Base-by-base conservation (phyloP, 2,797 vertebrate species). In the Monodelphis domestica region DNA sequence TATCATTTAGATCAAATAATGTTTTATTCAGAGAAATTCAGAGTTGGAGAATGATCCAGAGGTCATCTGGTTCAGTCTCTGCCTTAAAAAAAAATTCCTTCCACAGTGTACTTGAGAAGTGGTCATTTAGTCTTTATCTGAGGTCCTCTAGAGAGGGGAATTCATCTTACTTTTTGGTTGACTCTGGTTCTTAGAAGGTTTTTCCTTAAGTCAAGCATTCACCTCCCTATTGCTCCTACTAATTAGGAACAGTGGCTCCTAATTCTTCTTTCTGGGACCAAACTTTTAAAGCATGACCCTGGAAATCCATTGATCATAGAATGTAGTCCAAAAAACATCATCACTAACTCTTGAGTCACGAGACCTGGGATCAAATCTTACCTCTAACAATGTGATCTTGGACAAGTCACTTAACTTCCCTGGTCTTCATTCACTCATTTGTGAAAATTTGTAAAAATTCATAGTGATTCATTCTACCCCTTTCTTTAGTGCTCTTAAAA, bases 341-440 rank as follows among this genome's bases (percentile, higher is more conserved):
- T 1, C 30, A 6, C 29, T 15, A 30, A 55, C 21, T n/a, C 88
- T 53, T 56, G 50, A 38, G 24, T 63, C 52, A 57, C 21, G 6
- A 91, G 89, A 53, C 14, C 87, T 53, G 26, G 56, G 4, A 45
- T 88, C 59, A 70, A 4, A 56, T n/a, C 91, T 54, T 54, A 0
- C 57, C 91, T 54, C 93, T 88, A 89, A 10, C 87, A 78, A 24
- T 53, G 38, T 89, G 45, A 89, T 26, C 52, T 63, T 57, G 33
- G 14, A 59, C 33, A 92, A 50, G 52, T 92, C 53, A 94, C n/a
- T 90, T 63, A 53, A 91, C 14, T 33, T 92, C 90, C 89, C 53
- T 29, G 54, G 51, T 51, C 57, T 93, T 87, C 51, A 1, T 38
- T 59, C 94, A 55, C 89, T 90, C 33, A 54, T 0, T 10, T 54